These are phyloP conservation scores for Cyprinodon tularosa DNA, from an alignment of 2,113 vertebrate species.

Conservation along the genomic window DNA sequence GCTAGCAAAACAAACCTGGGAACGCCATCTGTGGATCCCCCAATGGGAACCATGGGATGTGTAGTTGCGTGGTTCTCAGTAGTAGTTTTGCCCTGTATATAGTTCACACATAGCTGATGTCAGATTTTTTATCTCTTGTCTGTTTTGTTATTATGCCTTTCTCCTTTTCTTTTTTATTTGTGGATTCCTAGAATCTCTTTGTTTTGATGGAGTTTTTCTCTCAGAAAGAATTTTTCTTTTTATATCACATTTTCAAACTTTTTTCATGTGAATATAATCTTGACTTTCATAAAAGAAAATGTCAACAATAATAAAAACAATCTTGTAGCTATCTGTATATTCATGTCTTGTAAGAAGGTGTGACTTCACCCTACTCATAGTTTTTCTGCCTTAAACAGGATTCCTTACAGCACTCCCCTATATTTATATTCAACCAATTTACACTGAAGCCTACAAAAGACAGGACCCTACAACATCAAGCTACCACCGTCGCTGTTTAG, in stretches of 20 bases:
- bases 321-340: too few relatives aligned
- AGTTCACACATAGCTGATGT: constrained; percentile 28
- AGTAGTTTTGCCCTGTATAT: constrained; percentile 26
- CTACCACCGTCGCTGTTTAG: too few relatives aligned
- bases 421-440: too few relatives aligned
- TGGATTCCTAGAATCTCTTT: not conserved
- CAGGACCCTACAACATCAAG: too few relatives aligned
- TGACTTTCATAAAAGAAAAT: too few relatives aligned
- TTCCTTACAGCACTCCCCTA: too few relatives aligned
- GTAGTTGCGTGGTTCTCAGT: constrained; percentile 52
- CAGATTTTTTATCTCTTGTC: constrained; percentile 30
- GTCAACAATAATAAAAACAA: too few relatives aligned
- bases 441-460: too few relatives aligned
- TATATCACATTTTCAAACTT: not conserved
- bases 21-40: constrained; percentile 64
- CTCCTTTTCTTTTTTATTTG: not conserved
- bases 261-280: not conserved
- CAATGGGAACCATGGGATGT: constrained; percentile 52
- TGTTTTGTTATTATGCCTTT: constrained; percentile 2
- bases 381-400: too few relatives aligned
- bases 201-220: not conserved
- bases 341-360: too few relatives aligned
- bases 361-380: too few relatives aligned
- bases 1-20: constrained; percentile 46
- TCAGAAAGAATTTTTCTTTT: not conserved